Percentiles rank a stretch among this genome's conserved stretches.
Evolutionary conservation across 1,140 invertebrate species (phyloP).

Genomic region (Trypoxylus dichotomus): DNA sequence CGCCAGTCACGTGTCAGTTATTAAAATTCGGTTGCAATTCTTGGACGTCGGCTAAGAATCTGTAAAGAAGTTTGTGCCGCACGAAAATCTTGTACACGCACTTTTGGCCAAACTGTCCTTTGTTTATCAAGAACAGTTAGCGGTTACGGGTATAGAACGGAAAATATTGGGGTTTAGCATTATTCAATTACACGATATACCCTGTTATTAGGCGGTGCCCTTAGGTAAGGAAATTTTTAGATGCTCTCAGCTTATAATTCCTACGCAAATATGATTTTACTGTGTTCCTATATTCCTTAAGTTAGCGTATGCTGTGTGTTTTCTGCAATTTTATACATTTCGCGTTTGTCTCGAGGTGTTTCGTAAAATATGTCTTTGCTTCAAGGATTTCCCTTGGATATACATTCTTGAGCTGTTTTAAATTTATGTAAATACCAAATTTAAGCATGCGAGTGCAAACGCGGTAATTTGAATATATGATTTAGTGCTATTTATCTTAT

Average conservation of each 20-base stretch:
- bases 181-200: slow-evolving; percentile 30
- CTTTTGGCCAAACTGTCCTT: slow-evolving; percentile 19
- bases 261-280: slow-evolving; percentile 8
- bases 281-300: not conserved
- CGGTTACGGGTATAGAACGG: not conserved
- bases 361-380: not conserved
- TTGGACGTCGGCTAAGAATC: slow-evolving; percentile 18
- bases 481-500: not conserved
- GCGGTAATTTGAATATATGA: not conserved
- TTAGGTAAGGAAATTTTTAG: not conserved
- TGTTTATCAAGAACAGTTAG: slow-evolving; percentile 32
- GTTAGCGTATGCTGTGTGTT: not conserved
- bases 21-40: slow-evolving; percentile 25
- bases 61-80: not conserved
- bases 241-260: not conserved
- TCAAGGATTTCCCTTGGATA: not conserved
- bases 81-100: slow-evolving; percentile 15
- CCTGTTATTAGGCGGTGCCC: slow-evolving; percentile 32
- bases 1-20: slow-evolving; percentile 11
- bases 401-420: not conserved
- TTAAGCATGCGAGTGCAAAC: not conserved
- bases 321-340: not conserved
- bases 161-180: slow-evolving; percentile 12
- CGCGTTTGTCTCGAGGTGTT: not conserved
- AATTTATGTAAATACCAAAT: not conserved